Conservation (phyloP, 2,113 vertebrate species). For the Sceloporus undulatus region DNA sequence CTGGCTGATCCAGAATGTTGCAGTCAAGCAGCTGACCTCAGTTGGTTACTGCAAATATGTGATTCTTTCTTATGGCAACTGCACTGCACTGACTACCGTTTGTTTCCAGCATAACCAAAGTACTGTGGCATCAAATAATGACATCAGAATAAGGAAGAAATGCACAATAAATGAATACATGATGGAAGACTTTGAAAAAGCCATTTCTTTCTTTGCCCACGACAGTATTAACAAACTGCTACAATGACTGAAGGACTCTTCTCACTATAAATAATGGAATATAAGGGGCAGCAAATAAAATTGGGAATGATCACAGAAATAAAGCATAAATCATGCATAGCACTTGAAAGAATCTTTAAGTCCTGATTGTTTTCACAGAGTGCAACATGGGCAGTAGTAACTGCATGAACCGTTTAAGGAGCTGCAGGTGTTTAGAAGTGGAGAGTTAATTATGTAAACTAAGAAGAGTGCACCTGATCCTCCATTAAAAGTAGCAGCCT, state of each 20-base stretch:
- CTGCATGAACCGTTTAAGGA: background rate
- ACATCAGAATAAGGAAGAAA: background rate
- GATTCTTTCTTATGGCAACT: too few relatives aligned
- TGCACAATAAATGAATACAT: background rate
- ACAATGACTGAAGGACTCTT: background rate
- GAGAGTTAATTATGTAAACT: conserved; percentile 13
- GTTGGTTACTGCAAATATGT: too few relatives aligned
- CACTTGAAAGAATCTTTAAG: too few relatives aligned
- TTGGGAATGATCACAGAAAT: background rate
- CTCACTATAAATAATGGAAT: background rate
- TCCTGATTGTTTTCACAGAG: background rate
- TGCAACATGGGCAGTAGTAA: background rate
- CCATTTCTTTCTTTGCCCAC: background rate
- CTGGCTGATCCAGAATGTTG: too few relatives aligned
- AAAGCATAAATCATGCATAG: too few relatives aligned
- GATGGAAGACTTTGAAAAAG: background rate
- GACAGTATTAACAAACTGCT: background rate
- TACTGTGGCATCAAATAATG: background rate
- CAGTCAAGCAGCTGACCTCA: too few relatives aligned
- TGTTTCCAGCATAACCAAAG: background rate
- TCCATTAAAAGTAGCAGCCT: background rate
- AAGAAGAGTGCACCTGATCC: background rate
- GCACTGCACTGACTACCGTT: too few relatives aligned
- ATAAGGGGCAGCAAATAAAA: background rate
- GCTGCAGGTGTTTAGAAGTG: background rate